phyloP scores from a whole-genome alignment of 2,797 vertebrate species.

The Tapera naevia region DNA sequence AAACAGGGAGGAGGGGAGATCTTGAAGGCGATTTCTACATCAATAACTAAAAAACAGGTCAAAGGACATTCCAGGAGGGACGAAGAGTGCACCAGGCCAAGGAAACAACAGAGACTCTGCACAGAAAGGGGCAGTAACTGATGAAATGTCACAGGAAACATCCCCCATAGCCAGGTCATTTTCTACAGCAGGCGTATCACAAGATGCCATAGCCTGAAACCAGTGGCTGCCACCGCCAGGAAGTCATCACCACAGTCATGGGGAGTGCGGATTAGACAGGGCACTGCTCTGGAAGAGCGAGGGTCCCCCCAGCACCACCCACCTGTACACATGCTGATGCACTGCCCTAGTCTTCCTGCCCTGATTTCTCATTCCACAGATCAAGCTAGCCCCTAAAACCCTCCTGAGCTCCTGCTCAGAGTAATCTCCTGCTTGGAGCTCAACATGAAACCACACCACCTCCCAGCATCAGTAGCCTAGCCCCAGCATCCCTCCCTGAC shows the following conservation, averaged over 20 bases:
- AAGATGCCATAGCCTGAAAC: neutral
- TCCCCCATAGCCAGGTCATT: neutral
- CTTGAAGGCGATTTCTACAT: neutral
- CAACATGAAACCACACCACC: accelerated
- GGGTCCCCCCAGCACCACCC: neutral
- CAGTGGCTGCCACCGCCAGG: neutral
- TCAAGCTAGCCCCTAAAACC: neutral
- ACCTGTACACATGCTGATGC: accelerated
- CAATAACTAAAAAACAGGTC: neutral
- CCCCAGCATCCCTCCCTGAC: neutral
- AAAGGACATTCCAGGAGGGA: neutral
- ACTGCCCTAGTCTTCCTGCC: neutral
- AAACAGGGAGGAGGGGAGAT: neutral
- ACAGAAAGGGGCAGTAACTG: neutral
- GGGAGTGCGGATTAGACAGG: neutral
- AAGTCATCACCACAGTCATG: neutral
- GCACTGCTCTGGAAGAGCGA: accelerated
- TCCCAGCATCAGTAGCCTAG: neutral
- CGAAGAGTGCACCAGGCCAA: neutral
- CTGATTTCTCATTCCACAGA: neutral
- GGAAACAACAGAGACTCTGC: neutral
- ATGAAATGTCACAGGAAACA: neutral
- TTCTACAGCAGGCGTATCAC: neutral
- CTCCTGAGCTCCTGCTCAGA: accelerated
- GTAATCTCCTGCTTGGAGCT: neutral